Percentiles rank a stretch among this genome's conserved stretches.
Evolutionary conservation across 2,113 vertebrate species (phyloP).

Genomic region (Pholis gunnellus): DNA sequence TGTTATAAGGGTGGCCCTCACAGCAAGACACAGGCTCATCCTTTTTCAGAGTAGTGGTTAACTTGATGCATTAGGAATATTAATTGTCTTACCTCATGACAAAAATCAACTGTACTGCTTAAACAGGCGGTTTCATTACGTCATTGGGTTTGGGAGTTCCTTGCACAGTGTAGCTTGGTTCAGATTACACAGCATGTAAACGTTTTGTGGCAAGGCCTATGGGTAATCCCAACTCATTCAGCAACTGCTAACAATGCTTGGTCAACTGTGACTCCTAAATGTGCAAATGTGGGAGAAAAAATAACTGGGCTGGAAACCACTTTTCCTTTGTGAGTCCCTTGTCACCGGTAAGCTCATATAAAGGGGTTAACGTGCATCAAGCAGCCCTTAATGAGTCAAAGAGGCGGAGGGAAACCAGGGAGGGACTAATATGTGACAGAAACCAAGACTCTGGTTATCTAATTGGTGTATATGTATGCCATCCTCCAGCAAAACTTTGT

Average conservation of each 20-base stretch:
- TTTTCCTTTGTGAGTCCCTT: constrained; percentile 47
- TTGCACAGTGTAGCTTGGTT: constrained; percentile 38
- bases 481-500: constrained; percentile 39
- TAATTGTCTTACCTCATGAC: not conserved
- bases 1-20: not conserved
- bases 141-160: constrained; percentile 35
- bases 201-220: constrained; percentile 50
- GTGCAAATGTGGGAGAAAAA: constrained; percentile 52
- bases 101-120: not conserved
- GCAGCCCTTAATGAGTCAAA: constrained; percentile 44
- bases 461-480: constrained; percentile 47
- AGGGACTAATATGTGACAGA: constrained; percentile 49
- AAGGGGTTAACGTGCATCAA: constrained; percentile 24
- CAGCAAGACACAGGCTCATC: not conserved
- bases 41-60: not conserved
- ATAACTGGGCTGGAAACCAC: constrained; percentile 50
- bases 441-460: constrained; percentile 19
- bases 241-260: constrained; percentile 56
- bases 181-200: constrained; percentile 54
- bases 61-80: not conserved
- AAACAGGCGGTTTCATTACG: constrained; percentile 1
- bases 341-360: constrained; percentile 24
- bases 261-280: constrained; percentile 63
- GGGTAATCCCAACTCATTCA: constrained; percentile 65
- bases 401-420: constrained; percentile 25